phyloP scores from a whole-genome alignment of 1,140 invertebrate genomes.

The Pectinophora gossypiella region DNA sequence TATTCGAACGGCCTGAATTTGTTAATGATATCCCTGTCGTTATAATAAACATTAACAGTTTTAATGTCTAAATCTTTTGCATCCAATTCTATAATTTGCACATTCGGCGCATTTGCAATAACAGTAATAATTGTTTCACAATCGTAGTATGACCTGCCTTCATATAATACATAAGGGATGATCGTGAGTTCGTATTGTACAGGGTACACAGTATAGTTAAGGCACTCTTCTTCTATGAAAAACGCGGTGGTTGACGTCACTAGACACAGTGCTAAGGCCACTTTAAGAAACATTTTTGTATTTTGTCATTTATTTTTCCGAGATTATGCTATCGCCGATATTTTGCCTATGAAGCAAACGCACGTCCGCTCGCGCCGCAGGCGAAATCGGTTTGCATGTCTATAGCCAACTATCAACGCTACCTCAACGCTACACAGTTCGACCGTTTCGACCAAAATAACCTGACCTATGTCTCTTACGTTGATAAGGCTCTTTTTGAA shows the following conservation, averaged over 20 bases:
- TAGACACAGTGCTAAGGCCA: too few relatives aligned
- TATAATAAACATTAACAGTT: constrained; percentile 40
- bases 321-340: too few relatives aligned
- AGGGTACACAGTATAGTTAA: constrained; percentile 67
- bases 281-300: background rate
- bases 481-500: too few relatives aligned
- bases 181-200: constrained; percentile 60
- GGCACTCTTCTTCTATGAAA: constrained; percentile 55
- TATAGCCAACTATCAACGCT: too few relatives aligned
- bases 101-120: constrained; percentile 52
- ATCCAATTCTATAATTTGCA: constrained; percentile 54
- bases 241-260: constrained; percentile 19
- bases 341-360: constrained; percentile 7
- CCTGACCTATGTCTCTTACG: constrained; percentile 15
- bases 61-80: constrained; percentile 48
- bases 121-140: constrained; percentile 52
- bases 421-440: constrained; percentile 18
- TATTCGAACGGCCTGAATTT: constrained; percentile 49
- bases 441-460: constrained; percentile 17
- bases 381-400: constrained; percentile 15
- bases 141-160: constrained; percentile 44
- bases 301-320: too few relatives aligned
- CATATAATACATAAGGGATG: constrained; percentile 39
- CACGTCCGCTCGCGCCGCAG: constrained; percentile 27
- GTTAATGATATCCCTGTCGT: constrained; percentile 41